Conservation (phyloP, 2,113 vertebrate genomes). For the Euleptes europaea region DNA sequence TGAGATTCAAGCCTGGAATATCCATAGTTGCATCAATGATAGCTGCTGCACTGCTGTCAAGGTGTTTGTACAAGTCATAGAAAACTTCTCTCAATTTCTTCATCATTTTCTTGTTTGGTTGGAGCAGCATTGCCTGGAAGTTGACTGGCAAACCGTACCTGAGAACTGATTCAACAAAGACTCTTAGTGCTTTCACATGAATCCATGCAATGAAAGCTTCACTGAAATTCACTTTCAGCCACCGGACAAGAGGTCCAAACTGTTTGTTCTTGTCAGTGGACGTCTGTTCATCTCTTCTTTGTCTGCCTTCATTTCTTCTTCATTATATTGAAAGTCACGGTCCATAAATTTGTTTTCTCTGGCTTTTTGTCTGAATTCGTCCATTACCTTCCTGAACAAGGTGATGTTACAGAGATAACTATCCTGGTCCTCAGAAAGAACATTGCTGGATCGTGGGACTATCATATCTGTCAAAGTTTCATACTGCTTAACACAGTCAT, state of each 20-base stretch:
- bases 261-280: constrained; percentile 99
- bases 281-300: constrained; percentile 96
- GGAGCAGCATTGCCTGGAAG: constrained; percentile 99
- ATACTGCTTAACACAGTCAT: constrained; percentile 95
- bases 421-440: constrained; percentile 94
- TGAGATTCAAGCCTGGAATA: constrained; percentile 96
- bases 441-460: constrained; percentile 94
- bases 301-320: constrained; percentile 98
- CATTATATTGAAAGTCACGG: constrained; percentile 98
- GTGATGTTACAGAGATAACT: constrained; percentile 95
- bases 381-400: constrained; percentile 94
- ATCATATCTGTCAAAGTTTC: constrained; percentile 98
- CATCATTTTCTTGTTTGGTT: constrained; percentile 95
- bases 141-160: constrained; percentile 98
- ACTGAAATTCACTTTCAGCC: constrained; percentile 99
- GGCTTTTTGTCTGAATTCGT: constrained; percentile 98
- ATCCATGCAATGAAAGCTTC: constrained; percentile 99
- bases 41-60: constrained; percentile 96
- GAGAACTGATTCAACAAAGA: constrained; percentile 98
- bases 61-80: constrained; percentile 94
- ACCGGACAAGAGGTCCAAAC: constrained; percentile 96
- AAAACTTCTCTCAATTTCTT: constrained; percentile 96
- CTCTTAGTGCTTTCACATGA: constrained; percentile 95
- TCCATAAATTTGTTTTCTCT: constrained; percentile 95
- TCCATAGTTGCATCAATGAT: constrained; percentile 97